These are phyloP conservation scores for Metridium senile DNA, from an alignment of 92 coral and sea anemone genomes.

Conservation along the genomic window DNA sequence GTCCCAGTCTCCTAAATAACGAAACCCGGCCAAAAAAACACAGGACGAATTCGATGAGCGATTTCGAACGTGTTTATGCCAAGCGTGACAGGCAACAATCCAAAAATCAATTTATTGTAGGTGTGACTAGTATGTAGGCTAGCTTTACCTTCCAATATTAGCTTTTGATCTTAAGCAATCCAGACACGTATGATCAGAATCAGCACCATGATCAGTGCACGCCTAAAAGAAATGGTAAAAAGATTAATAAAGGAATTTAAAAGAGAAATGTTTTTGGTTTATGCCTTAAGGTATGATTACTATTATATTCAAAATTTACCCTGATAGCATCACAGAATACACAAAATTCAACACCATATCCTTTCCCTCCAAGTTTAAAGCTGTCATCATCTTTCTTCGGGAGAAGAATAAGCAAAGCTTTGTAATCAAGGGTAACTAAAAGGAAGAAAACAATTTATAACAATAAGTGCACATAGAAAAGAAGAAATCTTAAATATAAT, in stretches of 20 bases:
- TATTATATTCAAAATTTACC: constrained; percentile 4
- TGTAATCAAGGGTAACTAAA: constrained; percentile 26
- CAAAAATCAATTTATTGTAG: too few species aligned
- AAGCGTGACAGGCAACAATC: too few species aligned
- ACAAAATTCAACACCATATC: constrained; percentile 28
- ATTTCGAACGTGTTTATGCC: too few species aligned
- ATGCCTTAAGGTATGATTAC: not conserved
- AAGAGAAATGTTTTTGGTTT: not conserved
- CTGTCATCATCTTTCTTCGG: constrained; percentile 2
- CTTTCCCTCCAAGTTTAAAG: constrained; percentile 41
- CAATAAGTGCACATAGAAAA: not conserved
- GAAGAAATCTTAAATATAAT: not conserved
- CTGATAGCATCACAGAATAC: constrained; percentile 44
- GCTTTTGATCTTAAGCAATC: constrained; percentile 46
- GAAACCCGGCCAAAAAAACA: too few species aligned
- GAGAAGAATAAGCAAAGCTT: constrained; percentile 22
- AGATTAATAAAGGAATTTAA: not conserved
- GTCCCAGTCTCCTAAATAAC: too few species aligned
- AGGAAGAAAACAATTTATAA: not conserved
- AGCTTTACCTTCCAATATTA: constrained; percentile 30
- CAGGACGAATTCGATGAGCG: too few species aligned
- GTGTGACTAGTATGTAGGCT: too few species aligned
- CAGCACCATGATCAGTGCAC: constrained; percentile 46
- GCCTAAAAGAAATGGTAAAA: constrained; percentile 9
- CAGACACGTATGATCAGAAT: constrained; percentile 41